Evolutionary conservation across 1,140 invertebrate genomes (phyloP).

Genomic region (Teleogryllus occipitalis): DNA sequence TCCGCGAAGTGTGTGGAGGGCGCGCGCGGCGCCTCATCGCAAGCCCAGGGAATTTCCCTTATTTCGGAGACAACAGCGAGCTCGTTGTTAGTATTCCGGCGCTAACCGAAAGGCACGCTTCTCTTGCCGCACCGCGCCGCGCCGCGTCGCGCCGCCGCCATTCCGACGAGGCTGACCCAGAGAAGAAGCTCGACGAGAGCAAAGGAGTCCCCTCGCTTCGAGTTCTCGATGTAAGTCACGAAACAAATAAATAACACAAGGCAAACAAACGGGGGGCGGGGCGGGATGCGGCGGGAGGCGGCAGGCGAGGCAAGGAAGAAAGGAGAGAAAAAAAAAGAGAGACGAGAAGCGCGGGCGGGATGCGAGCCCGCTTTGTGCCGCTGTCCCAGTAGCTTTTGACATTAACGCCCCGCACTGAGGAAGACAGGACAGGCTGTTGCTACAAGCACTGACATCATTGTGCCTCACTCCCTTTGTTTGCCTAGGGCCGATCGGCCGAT

Average conservation of each 20-base stretch:
- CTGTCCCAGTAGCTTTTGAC: conserved; percentile 3
- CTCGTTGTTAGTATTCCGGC: not conserved
- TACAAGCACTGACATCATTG: not conserved
- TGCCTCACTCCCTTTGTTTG: not conserved
- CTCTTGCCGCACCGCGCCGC: not conserved
- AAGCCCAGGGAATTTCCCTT: not conserved
- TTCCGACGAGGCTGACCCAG: not conserved
- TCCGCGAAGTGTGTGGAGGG: not conserved
- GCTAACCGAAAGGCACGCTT: not conserved
- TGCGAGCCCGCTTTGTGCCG: not conserved
- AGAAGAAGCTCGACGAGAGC: not conserved
- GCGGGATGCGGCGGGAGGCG: too few species aligned
- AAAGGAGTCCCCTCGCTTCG: not conserved
- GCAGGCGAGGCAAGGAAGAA: not conserved
- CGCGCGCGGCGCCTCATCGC: too few species aligned
- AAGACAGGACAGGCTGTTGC: not conserved
- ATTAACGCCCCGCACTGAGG: not conserved
- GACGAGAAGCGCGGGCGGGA: not conserved
- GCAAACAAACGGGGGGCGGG: not conserved
- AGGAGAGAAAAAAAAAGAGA: not conserved
- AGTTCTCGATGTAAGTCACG: not conserved
- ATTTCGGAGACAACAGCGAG: not conserved
- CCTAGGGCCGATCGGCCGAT: not conserved
- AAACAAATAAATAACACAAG: conserved; percentile 6
- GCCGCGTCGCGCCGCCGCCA: too few species aligned